Base-by-base conservation (phyloP, 35 echinoderm and acorn worm species). In the Ptychodera flava region DNA sequence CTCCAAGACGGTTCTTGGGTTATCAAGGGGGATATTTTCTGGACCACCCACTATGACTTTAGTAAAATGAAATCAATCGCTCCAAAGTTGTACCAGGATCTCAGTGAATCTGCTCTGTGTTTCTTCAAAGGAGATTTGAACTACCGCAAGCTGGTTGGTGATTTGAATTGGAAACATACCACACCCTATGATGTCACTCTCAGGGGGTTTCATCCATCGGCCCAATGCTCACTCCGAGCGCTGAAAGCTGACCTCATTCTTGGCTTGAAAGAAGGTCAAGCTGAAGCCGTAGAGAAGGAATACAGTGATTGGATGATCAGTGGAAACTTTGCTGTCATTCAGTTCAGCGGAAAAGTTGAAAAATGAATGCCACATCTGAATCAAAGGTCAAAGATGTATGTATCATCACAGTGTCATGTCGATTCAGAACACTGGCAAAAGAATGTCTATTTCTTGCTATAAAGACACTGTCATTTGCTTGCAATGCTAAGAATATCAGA, bases 101-200 rank as follows among this genome's bases (percentile, higher is more conserved):
- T 94, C 15, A 52, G 85, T 80, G 79, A 90, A 81, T 92, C 96
- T 0, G 78, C 84, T 87, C 86, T 99, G 10, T 85, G 94, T 33
- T 81, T 99, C 28, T 52, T 99, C 0, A 99, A 99, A 78, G 96
- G 96, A 79, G 96, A 99, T 87, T 83, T 99, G 52, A 99, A 99
- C 80, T 99, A 99, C 79, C 90, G 96, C 16, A 99, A 99, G 88
- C 75, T 99, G 64, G 90, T 99, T 14, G 88, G 85, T 28, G 96
- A 99, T 78, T 38, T 90, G 38, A 80, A 92, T 35, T 99, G 96
- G 96, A 84, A 84, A 30, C 96, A 94, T 85, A 99, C 96, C 2
- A 83, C 86, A 38, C 86, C 96, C 30, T 99, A 92, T 81, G 89
- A 86, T 28, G 87, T 89, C 35, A 90, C 96, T 12, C 78, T 99